Evolutionary conservation across 2,113 vertebrate genomes (phyloP).

Genomic region (Spheniscus mendiculus): DNA sequence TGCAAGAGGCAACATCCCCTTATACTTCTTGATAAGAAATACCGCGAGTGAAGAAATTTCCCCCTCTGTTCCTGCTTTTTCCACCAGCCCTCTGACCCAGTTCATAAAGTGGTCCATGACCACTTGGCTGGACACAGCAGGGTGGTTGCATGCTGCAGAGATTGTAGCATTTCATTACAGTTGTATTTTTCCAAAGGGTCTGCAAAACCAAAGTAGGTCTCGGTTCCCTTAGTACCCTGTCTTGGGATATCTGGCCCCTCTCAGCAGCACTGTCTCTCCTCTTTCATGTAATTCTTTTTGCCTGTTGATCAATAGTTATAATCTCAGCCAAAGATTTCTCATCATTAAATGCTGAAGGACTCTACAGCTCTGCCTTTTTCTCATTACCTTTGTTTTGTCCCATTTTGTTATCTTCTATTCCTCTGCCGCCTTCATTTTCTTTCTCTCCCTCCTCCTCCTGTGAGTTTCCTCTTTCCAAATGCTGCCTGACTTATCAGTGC

Average conservation of each 20-base stretch:
- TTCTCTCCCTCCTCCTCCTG: neutral
- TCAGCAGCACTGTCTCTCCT: neutral
- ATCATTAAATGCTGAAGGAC: neutral
- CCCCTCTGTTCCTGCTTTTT: neutral
- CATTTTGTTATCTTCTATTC: neutral
- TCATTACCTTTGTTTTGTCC: neutral
- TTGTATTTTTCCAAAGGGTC: neutral
- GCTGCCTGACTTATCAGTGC: neutral
- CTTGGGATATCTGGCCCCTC: neutral
- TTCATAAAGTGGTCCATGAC: neutral
- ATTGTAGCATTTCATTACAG: neutral
- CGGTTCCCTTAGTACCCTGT: neutral
- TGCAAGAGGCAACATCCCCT: neutral
- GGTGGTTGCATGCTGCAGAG: neutral
- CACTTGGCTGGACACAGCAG: neutral
- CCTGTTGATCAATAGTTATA: neutral
- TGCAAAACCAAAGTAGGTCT: neutral
- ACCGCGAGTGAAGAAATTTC: neutral
- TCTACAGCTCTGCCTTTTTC: neutral
- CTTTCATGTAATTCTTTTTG: neutral
- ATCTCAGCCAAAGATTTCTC: neutral
- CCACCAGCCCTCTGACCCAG: neutral
- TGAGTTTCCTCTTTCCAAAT: neutral
- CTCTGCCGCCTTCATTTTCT: neutral
- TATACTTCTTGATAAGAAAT: neutral